Conservation (phyloP, 2,888 invertebrate species). For the Geophilus truncorum region DNA sequence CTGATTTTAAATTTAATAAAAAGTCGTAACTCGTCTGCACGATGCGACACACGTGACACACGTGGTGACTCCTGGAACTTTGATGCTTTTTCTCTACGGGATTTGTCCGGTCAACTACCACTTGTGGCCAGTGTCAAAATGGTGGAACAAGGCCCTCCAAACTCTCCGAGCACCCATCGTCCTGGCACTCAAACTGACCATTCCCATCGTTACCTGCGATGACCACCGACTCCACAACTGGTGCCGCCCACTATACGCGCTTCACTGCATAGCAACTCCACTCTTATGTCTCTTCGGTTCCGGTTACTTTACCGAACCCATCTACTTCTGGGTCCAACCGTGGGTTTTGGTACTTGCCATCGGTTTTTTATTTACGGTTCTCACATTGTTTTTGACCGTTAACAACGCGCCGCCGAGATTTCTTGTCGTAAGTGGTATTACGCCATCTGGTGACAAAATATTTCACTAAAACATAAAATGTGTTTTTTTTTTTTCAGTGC, state of each 20-base stretch:
- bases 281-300: conserved; percentile 48
- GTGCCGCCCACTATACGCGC: conserved; percentile 56
- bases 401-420: not conserved
- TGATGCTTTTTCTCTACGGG: not conserved
- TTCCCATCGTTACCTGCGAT: conserved; percentile 55
- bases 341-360: not conserved
- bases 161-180: conserved; percentile 49
- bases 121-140: not conserved
- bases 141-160: not conserved
- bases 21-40: no score
- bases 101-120: not conserved
- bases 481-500: conserved; percentile 46
- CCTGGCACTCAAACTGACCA: conserved; percentile 54
- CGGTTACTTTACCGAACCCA: conserved; percentile 7
- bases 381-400: not conserved
- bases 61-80: not conserved
- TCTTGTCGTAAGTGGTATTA: conserved; percentile 58
- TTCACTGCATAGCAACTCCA: conserved; percentile 55
- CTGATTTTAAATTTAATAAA: no score
- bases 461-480: not conserved
- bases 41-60: not conserved
- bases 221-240: conserved; percentile 54
- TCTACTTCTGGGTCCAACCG: not conserved
- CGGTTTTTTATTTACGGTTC: not conserved
- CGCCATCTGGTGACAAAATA: not conserved